Evolutionary conservation across 2,797 vertebrate genomes (phyloP).

Genomic region (Natrix natrix): DNA sequence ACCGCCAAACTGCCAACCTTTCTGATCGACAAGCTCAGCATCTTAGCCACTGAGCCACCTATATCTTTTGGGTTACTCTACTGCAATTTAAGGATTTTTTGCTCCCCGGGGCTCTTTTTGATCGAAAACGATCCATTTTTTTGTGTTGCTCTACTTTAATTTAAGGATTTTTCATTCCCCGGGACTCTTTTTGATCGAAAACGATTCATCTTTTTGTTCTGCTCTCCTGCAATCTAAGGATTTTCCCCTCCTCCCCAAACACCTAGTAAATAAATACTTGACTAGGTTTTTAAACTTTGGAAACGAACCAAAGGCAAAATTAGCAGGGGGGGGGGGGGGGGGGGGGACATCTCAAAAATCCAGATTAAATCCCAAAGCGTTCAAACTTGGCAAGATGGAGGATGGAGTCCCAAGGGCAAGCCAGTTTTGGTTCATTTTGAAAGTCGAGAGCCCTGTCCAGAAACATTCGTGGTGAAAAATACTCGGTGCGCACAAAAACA

Average conservation of each 20-base stretch:
- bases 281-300: background rate
- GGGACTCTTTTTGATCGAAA: background rate
- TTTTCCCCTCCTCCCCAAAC: background rate
- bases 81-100: too few relatives aligned
- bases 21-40: too few relatives aligned
- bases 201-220: background rate
- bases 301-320: background rate
- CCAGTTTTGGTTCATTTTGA: background rate
- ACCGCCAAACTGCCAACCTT: too few relatives aligned
- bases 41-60: too few relatives aligned
- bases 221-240: background rate
- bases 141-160: too few relatives aligned
- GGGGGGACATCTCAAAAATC: background rate
- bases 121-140: too few relatives aligned
- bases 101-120: too few relatives aligned
- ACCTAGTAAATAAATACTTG: background rate
- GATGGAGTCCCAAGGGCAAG: background rate
- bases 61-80: too few relatives aligned
- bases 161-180: too few relatives aligned
- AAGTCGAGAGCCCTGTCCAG: constrained; percentile 34
- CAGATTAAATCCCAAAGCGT: background rate
- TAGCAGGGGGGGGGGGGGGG: rapidly evolving
- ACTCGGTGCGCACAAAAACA: background rate
- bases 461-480: background rate
- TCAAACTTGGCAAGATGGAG: background rate